Base-by-base conservation (phyloP, 2,797 vertebrate species). In the Meda fulgida region DNA sequence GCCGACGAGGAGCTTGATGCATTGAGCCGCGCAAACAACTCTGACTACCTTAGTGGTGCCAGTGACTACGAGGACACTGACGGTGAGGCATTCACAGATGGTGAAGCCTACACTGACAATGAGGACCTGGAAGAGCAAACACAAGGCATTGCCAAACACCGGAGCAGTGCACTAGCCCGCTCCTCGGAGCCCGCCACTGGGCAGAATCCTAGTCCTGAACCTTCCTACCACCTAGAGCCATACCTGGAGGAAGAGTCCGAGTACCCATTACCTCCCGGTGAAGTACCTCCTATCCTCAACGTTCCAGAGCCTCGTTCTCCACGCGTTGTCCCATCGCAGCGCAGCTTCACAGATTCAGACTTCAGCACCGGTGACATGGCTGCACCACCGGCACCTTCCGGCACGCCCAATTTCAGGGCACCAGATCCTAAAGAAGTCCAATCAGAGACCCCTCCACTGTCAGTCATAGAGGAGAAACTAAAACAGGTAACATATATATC, bases 61-160 rank as follows among this genome's bases (percentile, higher is more conserved):
- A 99, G 98, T 0, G 97, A 99, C 92, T 96, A 97, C 0, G 98
- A 99, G 0, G 97, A 98, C 90, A 99, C 97, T 0, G 98, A 99
- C 0, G 97, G 95, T 0, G 97, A 99, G 86, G 80, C 86, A 48
- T 95, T 92, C 89, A 96, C 95, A 0, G 95, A 96, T 0, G 94
- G 93, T 0, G 94, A 97, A 0, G 87, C 89, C 36, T 97, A 96
- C 93, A 98, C 97, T 0, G 97, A 99, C 0, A 96, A 96, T 0
- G 97, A 99, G 19, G 90, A 94, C 0, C 96, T 98, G 0, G 97
- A 98, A 0, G 97, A 98, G 0, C 86, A 88, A 9, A 92, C 87
- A 1, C 21, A 84, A 86, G 90, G 55, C 88, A 90, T 91, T 90
- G 5, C 87, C 43, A 86, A 91, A 79, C 51, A 84, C 0, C 66